These are phyloP conservation scores for Carettochelys insculpta DNA, from an alignment of 2,113 vertebrate genomes.

Conservation along the genomic window DNA sequence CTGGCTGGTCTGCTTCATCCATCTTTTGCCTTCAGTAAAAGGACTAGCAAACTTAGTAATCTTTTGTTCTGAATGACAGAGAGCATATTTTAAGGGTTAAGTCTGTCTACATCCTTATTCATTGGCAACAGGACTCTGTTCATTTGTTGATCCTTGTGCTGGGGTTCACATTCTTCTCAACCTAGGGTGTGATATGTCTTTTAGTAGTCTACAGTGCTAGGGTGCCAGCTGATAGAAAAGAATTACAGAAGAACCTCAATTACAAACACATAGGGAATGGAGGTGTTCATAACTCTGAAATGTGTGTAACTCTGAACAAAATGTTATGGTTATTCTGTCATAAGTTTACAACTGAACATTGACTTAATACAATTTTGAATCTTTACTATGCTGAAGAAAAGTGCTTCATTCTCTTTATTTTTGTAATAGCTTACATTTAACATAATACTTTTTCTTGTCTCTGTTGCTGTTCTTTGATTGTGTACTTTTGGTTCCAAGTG, in stretches of 20 bases:
- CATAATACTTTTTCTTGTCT: too few species aligned
- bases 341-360: too few species aligned
- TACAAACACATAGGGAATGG: too few species aligned
- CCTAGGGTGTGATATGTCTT: not conserved
- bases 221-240: not conserved
- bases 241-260: not conserved
- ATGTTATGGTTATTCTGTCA: too few species aligned
- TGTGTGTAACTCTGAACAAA: too few species aligned
- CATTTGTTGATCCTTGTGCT: not conserved
- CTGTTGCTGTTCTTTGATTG: too few species aligned
- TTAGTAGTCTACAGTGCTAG: not conserved
- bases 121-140: not conserved
- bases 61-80: not conserved
- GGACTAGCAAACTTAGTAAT: not conserved
- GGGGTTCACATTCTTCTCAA: not conserved
- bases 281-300: too few species aligned
- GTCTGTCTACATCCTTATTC: not conserved
- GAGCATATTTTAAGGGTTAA: not conserved
- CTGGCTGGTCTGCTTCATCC: not conserved
- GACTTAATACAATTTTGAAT: too few species aligned
- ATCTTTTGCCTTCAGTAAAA: not conserved
- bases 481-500: too few species aligned
- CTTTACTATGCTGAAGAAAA: too few species aligned
- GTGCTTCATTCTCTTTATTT: too few species aligned
- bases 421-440: too few species aligned